phyloP scores from a whole-genome alignment of 2,888 invertebrate genomes.

The Watsonalla binaria region DNA sequence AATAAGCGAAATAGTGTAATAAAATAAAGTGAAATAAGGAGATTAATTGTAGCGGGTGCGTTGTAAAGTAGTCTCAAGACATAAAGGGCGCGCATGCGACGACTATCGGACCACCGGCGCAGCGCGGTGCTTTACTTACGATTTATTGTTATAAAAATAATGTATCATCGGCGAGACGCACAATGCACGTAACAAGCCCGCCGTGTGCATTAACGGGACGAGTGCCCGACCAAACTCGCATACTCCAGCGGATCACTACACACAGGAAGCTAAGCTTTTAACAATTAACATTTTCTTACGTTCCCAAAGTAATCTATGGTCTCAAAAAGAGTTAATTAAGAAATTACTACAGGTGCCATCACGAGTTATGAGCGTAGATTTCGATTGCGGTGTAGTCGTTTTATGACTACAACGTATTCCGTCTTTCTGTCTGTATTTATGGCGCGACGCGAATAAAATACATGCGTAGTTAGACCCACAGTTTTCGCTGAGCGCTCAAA shows the following conservation, averaged over 20 bases:
- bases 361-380: too few species aligned
- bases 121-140: constrained; percentile 72
- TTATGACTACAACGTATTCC: too few species aligned
- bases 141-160: constrained; percentile 79
- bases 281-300: neutral
- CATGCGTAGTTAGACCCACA: too few species aligned
- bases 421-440: too few species aligned
- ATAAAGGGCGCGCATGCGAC: constrained; percentile 30
- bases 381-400: too few species aligned
- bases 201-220: constrained; percentile 58
- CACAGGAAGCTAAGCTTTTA: neutral
- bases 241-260: constrained; percentile 1
- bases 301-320: neutral
- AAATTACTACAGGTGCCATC: too few species aligned
- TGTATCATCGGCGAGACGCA: constrained; percentile 70
- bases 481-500: too few species aligned
- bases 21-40: constrained; percentile 5
- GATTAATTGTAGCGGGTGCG: constrained; percentile 19
- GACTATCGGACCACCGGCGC: constrained; percentile 61
- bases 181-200: constrained; percentile 72
- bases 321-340: too few species aligned
- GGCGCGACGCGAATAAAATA: too few species aligned
- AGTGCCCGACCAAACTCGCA: constrained; percentile 31
- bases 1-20: too few species aligned
- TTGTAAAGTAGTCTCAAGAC: constrained; percentile 26